Evolutionary conservation across 2,888 invertebrate genomes (phyloP), one percentile per base, ranked within the genome.

Genomic region (Gandaritis pyraliata): DNA sequence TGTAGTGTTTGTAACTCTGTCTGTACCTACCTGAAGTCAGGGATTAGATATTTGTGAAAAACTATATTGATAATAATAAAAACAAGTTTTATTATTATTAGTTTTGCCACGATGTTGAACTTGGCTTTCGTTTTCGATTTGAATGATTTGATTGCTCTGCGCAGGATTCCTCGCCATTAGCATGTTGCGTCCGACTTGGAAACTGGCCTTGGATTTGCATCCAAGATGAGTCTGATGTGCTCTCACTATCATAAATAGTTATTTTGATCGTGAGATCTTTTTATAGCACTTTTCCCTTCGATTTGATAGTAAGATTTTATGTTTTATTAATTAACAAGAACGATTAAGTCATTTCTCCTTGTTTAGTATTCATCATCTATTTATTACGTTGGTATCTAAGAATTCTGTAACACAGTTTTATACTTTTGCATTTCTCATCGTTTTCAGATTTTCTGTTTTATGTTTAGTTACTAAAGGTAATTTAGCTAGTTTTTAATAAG

Each of bases 121-220:
- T 36, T 15, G 12, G 39, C 55, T 56, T 48, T 56, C 39, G 38
- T 23, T 54, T 54, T 47, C 55, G 16, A 39, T 29, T 39, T 5
- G 36, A 11, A 15, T 45, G 48, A 54, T 60, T n/a, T n/a, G n/a
- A 54, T 45, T 50, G 55, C 60, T 60, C 59, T 39, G 15, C 30
- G 38, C 29, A 38, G 50, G 55, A 63, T 55, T 76, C 81, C 81
- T 72, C 74, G 76, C 65, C 69, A 74, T 79, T 72, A 66, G 50
- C 68, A 82, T 76, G 77, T 76, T 71, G 69, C 70, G 73, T 75
- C 75, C 69, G 64, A 72, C 67, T 76, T 71, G 70, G 75, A 80
- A 77, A 71, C 70, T 68, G 71, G 71, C 73, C 72, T 72, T 68
- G 70, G 71, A 78, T 83, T 81, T 80, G 74, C 75, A 80, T 80